A percentile compares a stretch with the other conserved stretches of the same genome.
Evolutionary conservation across 1,140 invertebrate genomes (phyloP).

Genomic region (Frieseomelitta varia): DNA sequence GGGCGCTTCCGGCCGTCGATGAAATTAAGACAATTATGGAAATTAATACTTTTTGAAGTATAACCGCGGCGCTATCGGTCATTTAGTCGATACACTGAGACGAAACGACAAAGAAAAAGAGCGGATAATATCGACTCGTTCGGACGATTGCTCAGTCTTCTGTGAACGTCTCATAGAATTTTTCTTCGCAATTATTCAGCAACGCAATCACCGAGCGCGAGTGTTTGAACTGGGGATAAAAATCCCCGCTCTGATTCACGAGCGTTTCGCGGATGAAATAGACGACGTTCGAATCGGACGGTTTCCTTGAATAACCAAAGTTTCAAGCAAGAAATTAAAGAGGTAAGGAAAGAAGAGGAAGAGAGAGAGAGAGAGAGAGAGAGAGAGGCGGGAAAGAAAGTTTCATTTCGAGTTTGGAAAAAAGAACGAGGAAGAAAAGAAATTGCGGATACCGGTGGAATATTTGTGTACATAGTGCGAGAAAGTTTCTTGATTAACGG

Average conservation of each 20-base stretch:
- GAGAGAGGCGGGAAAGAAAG: not conserved
- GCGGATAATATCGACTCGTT: constrained; percentile 5
- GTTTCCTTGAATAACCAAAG: not conserved
- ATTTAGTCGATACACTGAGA: constrained; percentile 31
- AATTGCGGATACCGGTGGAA: not conserved
- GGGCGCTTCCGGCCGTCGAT: not conserved
- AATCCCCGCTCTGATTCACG: not conserved
- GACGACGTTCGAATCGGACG: not conserved
- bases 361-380: no score
- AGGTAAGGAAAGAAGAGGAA: no score
- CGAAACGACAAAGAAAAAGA: not conserved
- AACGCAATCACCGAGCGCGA: not conserved
- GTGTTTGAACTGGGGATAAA: not conserved
- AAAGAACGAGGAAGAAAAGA: not conserved
- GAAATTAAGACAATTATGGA: constrained; percentile 42
- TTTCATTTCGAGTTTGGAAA: not conserved
- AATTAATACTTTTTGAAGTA: constrained; percentile 50
- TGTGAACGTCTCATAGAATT: not conserved
- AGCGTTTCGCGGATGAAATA: not conserved
- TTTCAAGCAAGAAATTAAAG: not conserved
- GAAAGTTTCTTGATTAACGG: constrained; percentile 27
- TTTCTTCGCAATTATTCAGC: not conserved
- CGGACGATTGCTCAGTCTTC: constrained; percentile 12
- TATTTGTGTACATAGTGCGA: not conserved
- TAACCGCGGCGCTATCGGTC: not conserved